Base-by-base conservation (phyloP, 2,888 invertebrate species). In the Galeopsomyia nigrocyanea region DNA sequence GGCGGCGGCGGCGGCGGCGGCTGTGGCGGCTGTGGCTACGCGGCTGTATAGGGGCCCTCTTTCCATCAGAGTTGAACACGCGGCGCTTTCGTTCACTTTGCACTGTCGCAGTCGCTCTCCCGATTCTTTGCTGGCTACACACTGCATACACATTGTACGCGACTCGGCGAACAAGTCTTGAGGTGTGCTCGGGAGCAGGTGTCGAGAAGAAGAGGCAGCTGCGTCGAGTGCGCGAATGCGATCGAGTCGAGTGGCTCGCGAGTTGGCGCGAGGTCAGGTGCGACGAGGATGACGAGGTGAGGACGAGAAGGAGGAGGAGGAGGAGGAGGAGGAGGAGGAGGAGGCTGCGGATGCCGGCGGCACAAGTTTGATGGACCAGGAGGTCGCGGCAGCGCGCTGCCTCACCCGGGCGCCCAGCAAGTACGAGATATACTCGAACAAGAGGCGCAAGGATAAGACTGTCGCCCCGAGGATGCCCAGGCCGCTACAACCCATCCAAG, bases 401-500 rank as follows among this genome's bases (percentile, higher is more conserved):
- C 68, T 77, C 63, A 74, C 55, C 61, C 74, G 71, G 66, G 63
- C 76, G 21, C 50, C 63, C 10, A 73, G 70, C 53, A 75, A 69
- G 70, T 74, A 77, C 76, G 68, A 74, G 72, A 74, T 74, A 55
- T 75, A 75, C 65, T 72, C 75, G 47, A 77, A 71, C 64, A 76
- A 75, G 56, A 68, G 63, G 61, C 71, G 68, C 50, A 73, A 66
- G 56, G 68, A 39, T 7, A 71, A 19, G 51, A 16, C 51, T 21
- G 19, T 9, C 47, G 26, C 21, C 39, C 39, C 50, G 21, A 62
- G 47, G 39, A 39, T 46, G 64, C 3, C 55, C 21, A 26, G 49
- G 61, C 9, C 19, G 49, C 79, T 85, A 2, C 84, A 85, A 68
- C 84, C 85, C 13, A 85, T 85, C 66, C 82, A 83, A 78, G 84